A percentile compares a stretch with the other conserved stretches of the same genome.
Evolutionary conservation across 1,140 invertebrate genomes (phyloP).

Genomic region (Phenacoccus solenopsis): DNA sequence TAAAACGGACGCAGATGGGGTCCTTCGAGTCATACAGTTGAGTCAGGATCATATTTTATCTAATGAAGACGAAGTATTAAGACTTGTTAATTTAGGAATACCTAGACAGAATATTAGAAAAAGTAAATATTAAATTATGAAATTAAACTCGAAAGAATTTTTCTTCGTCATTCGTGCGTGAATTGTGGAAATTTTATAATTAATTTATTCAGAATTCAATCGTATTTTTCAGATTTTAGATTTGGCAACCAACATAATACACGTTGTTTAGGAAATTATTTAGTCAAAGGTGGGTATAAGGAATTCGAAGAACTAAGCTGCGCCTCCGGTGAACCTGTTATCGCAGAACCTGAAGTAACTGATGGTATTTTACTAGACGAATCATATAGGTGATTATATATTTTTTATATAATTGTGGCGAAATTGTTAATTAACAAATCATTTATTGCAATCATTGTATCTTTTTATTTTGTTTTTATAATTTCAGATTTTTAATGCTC

Average conservation of each 20-base stretch:
- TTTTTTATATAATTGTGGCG: neutral
- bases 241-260: slow-evolving; percentile 61
- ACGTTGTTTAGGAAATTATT: slow-evolving; percentile 77
- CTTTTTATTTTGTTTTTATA: neutral
- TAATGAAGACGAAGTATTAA: slow-evolving; percentile 69
- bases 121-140: slow-evolving; percentile 17
- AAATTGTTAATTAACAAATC: neutral
- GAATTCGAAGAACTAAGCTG: slow-evolving; percentile 59
- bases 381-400: slow-evolving; percentile 44
- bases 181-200: neutral
- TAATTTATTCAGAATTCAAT: slow-evolving; percentile 14
- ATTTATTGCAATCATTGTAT: neutral
- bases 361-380: slow-evolving; percentile 66
- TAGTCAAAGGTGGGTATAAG: slow-evolving; percentile 73
- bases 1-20: slow-evolving; percentile 62
- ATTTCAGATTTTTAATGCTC: slow-evolving; percentile 56
- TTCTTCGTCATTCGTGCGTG: neutral
- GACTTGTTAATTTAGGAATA: slow-evolving; percentile 58
- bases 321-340: slow-evolving; percentile 62
- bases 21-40: slow-evolving; percentile 66
- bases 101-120: slow-evolving; percentile 37
- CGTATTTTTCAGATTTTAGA: slow-evolving; percentile 37
- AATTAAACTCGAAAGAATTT: slow-evolving; percentile 18
- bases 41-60: slow-evolving; percentile 68
- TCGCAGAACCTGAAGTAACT: slow-evolving; percentile 68